phyloP scores from a whole-genome alignment of 2,797 vertebrate species.

The Melanotaenia boesemani region DNA sequence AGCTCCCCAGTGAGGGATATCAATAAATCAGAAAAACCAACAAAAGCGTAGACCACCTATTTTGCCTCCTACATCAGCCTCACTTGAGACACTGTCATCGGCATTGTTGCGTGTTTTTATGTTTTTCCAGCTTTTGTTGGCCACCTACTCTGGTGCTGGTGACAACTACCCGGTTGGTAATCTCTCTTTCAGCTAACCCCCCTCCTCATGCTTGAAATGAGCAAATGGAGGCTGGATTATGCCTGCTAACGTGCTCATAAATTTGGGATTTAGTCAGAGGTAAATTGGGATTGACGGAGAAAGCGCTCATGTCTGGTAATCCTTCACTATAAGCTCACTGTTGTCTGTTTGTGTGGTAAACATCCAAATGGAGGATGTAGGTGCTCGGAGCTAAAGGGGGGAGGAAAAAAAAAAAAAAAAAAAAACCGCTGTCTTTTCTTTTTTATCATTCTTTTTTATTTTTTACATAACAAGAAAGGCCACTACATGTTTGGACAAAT shows the following conservation, averaged over 20 bases:
- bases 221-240: constrained; percentile 80
- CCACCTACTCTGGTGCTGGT: constrained; percentile 66
- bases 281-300: constrained; percentile 75
- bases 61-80: constrained; percentile 54
- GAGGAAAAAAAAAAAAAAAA: not conserved
- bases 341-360: constrained; percentile 50
- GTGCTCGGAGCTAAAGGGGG: constrained; percentile 12
- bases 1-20: constrained; percentile 75
- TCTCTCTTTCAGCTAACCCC: constrained; percentile 63
- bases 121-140: constrained; percentile 57
- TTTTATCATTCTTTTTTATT: not conserved
- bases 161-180: constrained; percentile 80
- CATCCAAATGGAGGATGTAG: constrained; percentile 35
- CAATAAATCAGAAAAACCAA: constrained; percentile 79
- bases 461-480: constrained; percentile 7
- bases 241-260: constrained; percentile 78
- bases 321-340: constrained; percentile 50
- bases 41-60: constrained; percentile 75
- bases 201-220: constrained; percentile 68
- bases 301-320: constrained; percentile 58
- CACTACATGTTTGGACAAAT: not conserved
- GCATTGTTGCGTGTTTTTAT: constrained; percentile 45
- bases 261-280: constrained; percentile 71
- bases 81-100: constrained; percentile 30
- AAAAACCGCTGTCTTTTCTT: not conserved